These are phyloP conservation scores for Ptyas mucosa DNA, from an alignment of 2,113 vertebrate species.

Conservation along the genomic window DNA sequence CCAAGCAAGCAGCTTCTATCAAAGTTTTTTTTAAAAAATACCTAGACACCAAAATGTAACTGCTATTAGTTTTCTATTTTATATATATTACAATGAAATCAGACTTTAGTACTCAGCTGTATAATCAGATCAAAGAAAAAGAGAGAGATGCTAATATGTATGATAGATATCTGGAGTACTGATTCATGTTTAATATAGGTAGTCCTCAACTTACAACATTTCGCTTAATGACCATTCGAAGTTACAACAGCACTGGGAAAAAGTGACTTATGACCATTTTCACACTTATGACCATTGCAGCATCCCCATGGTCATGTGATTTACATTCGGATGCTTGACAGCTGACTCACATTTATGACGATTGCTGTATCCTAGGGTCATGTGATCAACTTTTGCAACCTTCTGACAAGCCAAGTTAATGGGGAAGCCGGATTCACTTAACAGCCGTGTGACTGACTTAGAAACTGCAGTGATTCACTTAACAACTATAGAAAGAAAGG, in stretches of 20 bases:
- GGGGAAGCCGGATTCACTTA: background rate
- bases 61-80: background rate
- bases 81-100: background rate
- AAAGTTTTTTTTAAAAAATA: background rate
- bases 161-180: background rate
- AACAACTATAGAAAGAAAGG: background rate
- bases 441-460: background rate
- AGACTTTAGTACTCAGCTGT: background rate
- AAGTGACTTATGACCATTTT: background rate
- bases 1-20: background rate
- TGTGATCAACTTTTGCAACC: background rate
- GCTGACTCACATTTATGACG: background rate
- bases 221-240: background rate
- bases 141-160: background rate
- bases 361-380: background rate
- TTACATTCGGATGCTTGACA: background rate
- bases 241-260: background rate
- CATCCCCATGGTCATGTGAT: background rate
- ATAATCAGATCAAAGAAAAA: background rate
- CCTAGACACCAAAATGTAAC: background rate
- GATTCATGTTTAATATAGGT: slow-evolving; percentile 15
- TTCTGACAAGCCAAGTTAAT: background rate
- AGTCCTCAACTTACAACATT: background rate
- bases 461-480: background rate
- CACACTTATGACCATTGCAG: too few relatives aligned